Base-by-base conservation (phyloP, 2,888 invertebrate genomes). In the Lepidochitona cinerea region DNA sequence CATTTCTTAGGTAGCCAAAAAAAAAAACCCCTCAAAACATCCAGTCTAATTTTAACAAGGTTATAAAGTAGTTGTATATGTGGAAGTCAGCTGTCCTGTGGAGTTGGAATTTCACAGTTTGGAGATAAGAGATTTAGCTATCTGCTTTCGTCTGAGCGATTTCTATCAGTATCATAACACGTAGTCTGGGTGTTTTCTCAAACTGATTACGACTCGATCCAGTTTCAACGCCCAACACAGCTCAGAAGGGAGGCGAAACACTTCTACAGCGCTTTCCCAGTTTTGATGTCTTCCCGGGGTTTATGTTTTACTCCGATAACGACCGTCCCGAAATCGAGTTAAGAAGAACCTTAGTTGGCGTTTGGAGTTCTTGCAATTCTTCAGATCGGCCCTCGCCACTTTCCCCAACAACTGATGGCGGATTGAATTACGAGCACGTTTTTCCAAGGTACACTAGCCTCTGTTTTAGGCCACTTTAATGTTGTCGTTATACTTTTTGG, bases 401-500 rank as follows among this genome's bases (percentile, higher is more conserved):
- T 59, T 59, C 59, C 12, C 59, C 59, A 59, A 59, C 29, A 29
- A 14, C 26, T 14, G 14, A 18, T 26, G 18, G 26, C 4, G 59
- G 26, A 23, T 59, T 59, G 26, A 23, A 59, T 59, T 59, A 59
- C 59, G 23, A 12, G 26, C 23, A 32, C 59, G 32, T 59, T 59
- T 49, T 59, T 9, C 59, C 29, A 18, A 32, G 32, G 59, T 7
- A 59, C 59, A 59, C 23, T 29, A 1, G 26, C 12, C 14, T 29
- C 32, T 59, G 59, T 59, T 59, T 59, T 59, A 59, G 59, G 23
- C 59, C 12, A 12, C 29, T 59, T 59, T 59, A 59, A 59, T 59
- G 59, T 59, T 59, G 59, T 59, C 7, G 59, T 59, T 59, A 59
- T 59, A 26, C 59, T 59, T 59, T 59, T 26, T 59, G 59, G 23